phyloP scores from a whole-genome alignment of 2,797 vertebrate species.

The Anguilla marmorata region DNA sequence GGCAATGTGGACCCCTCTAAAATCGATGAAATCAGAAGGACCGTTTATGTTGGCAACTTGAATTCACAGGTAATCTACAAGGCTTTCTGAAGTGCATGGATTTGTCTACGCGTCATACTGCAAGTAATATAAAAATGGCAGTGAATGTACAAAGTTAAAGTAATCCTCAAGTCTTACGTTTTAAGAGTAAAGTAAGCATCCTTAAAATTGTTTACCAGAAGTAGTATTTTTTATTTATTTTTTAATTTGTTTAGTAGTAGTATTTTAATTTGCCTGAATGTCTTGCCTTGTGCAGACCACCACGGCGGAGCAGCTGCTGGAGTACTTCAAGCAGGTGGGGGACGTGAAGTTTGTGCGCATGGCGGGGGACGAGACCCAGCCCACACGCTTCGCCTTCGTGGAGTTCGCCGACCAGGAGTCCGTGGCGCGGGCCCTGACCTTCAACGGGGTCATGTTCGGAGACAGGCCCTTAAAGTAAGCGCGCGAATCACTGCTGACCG shows the following conservation, averaged over 20 bases:
- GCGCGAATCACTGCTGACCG: neutral
- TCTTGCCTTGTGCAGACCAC: conserved; percentile 76
- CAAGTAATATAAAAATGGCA: too few species aligned
- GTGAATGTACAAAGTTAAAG: too few species aligned
- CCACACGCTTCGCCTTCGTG: conserved; percentile 95
- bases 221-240: neutral
- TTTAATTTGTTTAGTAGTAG: neutral
- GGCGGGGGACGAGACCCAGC: conserved; percentile 97
- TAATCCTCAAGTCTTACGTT: too few species aligned
- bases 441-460: conserved; percentile 98
- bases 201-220: neutral
- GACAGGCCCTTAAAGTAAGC: conserved; percentile 93
- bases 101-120: neutral
- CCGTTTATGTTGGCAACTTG: conserved; percentile 95
- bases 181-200: neutral
- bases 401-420: conserved; percentile 96
- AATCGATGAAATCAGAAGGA: conserved; percentile 95
- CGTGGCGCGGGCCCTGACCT: conserved; percentile 88
- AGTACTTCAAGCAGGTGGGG: conserved; percentile 97
- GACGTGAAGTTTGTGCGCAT: conserved; percentile 98
- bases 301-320: conserved; percentile 92
- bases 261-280: neutral
- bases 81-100: neutral
- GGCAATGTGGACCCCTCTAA: conserved; percentile 98
- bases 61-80: conserved; percentile 87